Conservation (phyloP, 2,797 vertebrate genomes). For the Hippoglossus hippoglossus region DNA sequence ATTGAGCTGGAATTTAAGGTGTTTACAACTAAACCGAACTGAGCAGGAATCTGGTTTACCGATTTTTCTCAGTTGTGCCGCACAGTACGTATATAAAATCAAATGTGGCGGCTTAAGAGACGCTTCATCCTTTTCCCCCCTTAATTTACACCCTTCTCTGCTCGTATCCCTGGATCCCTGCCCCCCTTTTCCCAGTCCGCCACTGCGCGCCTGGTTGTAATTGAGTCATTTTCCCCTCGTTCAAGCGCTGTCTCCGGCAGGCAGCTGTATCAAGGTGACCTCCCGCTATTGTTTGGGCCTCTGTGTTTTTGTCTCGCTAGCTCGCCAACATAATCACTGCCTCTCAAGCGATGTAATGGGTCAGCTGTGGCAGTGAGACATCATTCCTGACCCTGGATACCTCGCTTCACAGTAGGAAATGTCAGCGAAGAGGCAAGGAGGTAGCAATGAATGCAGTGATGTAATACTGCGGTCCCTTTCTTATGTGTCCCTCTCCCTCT, state of each 20-base stretch:
- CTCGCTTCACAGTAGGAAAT: conserved; percentile 60
- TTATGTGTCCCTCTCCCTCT: conserved; percentile 28
- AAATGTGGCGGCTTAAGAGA: conserved; percentile 26
- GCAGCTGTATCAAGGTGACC: conserved; percentile 83
- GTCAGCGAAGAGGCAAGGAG: conserved; percentile 51
- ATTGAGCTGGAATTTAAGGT: neutral
- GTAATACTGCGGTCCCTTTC: conserved; percentile 62
- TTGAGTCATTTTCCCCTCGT: conserved; percentile 81
- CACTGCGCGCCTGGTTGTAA: conserved; percentile 63
- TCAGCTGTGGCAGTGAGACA: conserved; percentile 65
- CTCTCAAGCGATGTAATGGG: conserved; percentile 66
- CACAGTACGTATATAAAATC: conserved; percentile 11
- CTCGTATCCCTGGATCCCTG: conserved; percentile 7
- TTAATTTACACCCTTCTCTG: neutral
- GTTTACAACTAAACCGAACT: conserved; percentile 10
- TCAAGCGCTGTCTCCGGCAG: conserved; percentile 65
- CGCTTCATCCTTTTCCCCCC: conserved; percentile 10
- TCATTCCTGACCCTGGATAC: conserved; percentile 63
- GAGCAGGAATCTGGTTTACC: conserved; percentile 16
- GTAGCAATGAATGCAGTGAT: conserved; percentile 49
- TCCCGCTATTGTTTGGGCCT: conserved; percentile 74
- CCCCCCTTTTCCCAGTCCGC: conserved; percentile 34
- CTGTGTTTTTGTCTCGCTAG: conserved; percentile 73
- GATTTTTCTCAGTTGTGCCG: neutral
- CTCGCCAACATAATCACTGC: conserved; percentile 72